Evolutionary conservation across 2,888 invertebrate species (phyloP), one percentile per base, ranked within the genome.

Genomic region (Pasiphila rectangulata): DNA sequence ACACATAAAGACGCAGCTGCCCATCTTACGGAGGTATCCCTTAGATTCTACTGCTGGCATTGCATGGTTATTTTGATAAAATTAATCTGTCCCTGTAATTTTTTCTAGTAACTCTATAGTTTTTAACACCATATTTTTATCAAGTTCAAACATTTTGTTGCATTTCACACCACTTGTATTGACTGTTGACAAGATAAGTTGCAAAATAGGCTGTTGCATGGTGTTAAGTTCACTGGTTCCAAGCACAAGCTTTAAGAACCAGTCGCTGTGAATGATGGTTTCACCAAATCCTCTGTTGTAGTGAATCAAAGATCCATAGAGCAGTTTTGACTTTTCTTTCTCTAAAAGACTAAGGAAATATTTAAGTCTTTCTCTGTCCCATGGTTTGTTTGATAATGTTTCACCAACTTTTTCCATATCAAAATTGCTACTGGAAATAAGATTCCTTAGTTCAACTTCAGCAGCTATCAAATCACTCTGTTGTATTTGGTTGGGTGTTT

Each of bases 171-270:
- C 65, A 44, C 61, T 60, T 44, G 61, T 61, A 35, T 64, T 55
- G 21, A 69, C 43, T 23, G 72, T 75, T 19, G 60, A 62, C n/a
- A 84, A 51, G 17, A 63, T 48, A 7, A 85, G 56, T 53, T 81
- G 79, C 4, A 83, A 25, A 12, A 83, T 38, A 10, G 82, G 73
- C 61, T 79, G 79, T 49, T 63, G 69, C 17, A 76, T 55, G 10
- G 69, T 72, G 57, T 78, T 78, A 16, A 81, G 52, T 51, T 78
- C 75, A 63, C 82, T 83, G 27, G 76, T 79, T 4, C 85, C 85
- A 34, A 73, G 53, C 29, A 82, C 63, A 34, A 72, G 53, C 61
- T 83, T 84, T 3, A 83, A 48, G 36, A 57, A 30, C 83, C 84
- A 85, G 56, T 81, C 71, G 64, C 76, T 77, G 42, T 69, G 60